These are phyloP conservation scores for Chrysaora quinquecirrha DNA, from an alignment of 30 jellyfish, hydroid and myxozoan genomes.

Conservation along the genomic window DNA sequence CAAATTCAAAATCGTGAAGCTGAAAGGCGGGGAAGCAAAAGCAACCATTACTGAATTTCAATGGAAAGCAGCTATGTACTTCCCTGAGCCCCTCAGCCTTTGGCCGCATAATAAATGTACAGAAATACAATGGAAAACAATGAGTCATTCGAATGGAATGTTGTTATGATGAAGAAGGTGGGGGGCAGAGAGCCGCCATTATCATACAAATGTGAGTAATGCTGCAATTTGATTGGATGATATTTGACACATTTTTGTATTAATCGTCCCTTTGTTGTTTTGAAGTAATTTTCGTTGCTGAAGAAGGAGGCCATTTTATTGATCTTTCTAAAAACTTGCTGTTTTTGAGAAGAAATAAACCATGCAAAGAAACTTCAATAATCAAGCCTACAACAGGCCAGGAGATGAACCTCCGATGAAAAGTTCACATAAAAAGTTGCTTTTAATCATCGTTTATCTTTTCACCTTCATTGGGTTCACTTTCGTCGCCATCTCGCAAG, in stretches of 20 bases:
- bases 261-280: neutral
- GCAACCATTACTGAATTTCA: too few relatives aligned
- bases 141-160: neutral
- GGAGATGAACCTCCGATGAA: neutral
- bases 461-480: constrained; percentile 64
- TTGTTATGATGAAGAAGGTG: neutral
- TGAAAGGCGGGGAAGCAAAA: too few relatives aligned
- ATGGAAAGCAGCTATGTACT: too few relatives aligned
- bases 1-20: too few relatives aligned
- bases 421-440: neutral
- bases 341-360: neutral
- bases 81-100: neutral
- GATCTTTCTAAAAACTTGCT: neutral
- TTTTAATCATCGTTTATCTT: constrained; percentile 46
- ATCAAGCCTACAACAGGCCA: neutral
- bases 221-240: neutral
- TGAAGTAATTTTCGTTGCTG: neutral
- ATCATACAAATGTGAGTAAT: neutral
- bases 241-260: too few relatives aligned
- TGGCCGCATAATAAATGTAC: neutral
- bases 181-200: neutral
- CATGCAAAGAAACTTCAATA: neutral
- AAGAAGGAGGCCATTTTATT: neutral
- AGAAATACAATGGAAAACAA: neutral
- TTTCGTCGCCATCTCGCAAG: constrained; percentile 71